These are phyloP conservation scores for Oreohelix idahoensis DNA, from an alignment of 1,140 invertebrate genomes.

Conservation along the genomic window DNA sequence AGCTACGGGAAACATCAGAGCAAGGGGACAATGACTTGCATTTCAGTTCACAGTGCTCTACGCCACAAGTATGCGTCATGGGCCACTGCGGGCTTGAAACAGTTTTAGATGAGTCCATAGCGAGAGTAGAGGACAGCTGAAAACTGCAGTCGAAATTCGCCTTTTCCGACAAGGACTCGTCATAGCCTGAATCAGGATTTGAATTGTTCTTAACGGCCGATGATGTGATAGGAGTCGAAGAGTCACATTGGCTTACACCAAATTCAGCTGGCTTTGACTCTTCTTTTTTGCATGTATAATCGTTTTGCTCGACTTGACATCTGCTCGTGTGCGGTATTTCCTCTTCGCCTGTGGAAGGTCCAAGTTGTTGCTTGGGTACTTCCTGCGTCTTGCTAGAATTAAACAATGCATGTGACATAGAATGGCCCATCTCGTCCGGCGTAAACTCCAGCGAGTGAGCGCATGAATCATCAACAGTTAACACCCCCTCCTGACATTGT, in stretches of 20 bases:
- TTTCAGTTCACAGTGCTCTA: not conserved
- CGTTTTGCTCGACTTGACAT: not conserved
- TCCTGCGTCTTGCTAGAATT: not conserved
- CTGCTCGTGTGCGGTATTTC: not conserved
- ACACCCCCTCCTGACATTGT: too few relatives aligned
- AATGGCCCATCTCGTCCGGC: too few relatives aligned
- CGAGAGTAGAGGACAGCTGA: not conserved
- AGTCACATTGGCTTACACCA: not conserved
- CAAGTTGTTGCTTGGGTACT: not conserved
- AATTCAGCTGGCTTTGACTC: too few relatives aligned
- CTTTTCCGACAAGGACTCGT: slow-evolving; percentile 21
- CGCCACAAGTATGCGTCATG: not conserved
- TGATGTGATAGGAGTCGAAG: not conserved
- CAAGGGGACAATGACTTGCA: not conserved
- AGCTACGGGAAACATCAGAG: not conserved
- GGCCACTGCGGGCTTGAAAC: not conserved
- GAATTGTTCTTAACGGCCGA: not conserved
- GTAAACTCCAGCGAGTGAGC: too few relatives aligned
- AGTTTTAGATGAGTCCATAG: not conserved
- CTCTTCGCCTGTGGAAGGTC: too few relatives aligned
- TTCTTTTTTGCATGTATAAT: not conserved
- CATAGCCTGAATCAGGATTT: slow-evolving; percentile 28
- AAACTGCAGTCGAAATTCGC: not conserved
- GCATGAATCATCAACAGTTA: too few relatives aligned
- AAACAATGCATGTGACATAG: too few relatives aligned